Conservation (phyloP, 2,797 vertebrate genomes). For the Brotogeris chrysoptera region DNA sequence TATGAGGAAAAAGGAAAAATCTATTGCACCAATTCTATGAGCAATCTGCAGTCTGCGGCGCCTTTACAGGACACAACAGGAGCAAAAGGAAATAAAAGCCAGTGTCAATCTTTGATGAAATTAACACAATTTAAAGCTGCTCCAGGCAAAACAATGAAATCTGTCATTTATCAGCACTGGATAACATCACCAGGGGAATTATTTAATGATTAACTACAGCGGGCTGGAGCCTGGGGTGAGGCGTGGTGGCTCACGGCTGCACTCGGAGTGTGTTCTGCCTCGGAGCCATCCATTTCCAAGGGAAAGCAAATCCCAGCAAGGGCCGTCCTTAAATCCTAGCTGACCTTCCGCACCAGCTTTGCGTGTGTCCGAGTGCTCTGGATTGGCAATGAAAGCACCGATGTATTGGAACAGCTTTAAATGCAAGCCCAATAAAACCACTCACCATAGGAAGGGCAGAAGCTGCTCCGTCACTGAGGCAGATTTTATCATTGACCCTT, state of each 20-base stretch:
- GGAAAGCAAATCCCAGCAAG: not conserved
- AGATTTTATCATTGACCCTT: constrained; percentile 32
- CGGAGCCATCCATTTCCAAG: not conserved
- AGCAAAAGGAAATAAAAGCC: constrained; percentile 57
- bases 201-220: constrained; percentile 69
- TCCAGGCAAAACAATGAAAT: constrained; percentile 71
- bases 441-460: not conserved
- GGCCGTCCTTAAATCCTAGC: not conserved
- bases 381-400: not conserved
- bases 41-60: constrained; percentile 49
- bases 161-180: constrained; percentile 65
- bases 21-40: constrained; percentile 52
- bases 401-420: not conserved
- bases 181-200: constrained; percentile 62
- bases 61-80: constrained; percentile 56
- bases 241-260: not conserved
- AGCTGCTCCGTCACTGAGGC: not conserved
- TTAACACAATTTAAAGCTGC: constrained; percentile 72
- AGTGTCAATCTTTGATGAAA: constrained; percentile 69
- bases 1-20: constrained; percentile 44
- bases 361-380: not conserved
- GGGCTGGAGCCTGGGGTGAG: constrained; percentile 33
- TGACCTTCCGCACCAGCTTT: not conserved
- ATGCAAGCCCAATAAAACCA: constrained; percentile 27
- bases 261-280: not conserved